Evolutionary conservation across 2,797 vertebrate genomes (phyloP).

Genomic region (Lindbergichthys nudifrons): DNA sequence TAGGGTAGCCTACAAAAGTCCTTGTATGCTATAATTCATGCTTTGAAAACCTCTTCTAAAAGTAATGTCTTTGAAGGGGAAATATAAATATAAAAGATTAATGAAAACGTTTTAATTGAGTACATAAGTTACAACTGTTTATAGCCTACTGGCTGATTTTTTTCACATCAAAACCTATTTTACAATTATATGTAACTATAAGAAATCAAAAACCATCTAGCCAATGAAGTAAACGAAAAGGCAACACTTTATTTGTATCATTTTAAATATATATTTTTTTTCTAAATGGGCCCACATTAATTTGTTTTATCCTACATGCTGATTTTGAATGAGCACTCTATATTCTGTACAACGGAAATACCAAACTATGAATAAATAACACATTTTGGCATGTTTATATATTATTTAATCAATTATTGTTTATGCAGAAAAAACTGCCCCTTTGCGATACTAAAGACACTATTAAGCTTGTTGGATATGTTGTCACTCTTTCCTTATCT

Average conservation of each 20-base stretch:
- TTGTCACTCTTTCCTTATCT: not conserved
- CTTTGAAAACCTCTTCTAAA: not conserved
- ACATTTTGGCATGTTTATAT: no score
- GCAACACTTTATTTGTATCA: no score
- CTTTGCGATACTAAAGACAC: not conserved
- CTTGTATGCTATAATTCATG: not conserved
- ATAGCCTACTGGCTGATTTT: no score
- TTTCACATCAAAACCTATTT: not conserved
- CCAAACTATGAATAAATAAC: not conserved
- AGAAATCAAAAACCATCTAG: not conserved
- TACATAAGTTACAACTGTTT: not conserved
- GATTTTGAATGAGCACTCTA: not conserved
- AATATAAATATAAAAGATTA: not conserved
- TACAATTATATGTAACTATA: not conserved
- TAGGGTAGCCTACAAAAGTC: not conserved
- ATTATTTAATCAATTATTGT: not conserved
- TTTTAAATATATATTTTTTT: not conserved
- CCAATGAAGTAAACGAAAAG: no score
- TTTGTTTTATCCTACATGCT: not conserved
- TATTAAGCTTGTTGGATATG: not conserved
- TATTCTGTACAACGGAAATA: not conserved
- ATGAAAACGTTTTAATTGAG: not conserved
- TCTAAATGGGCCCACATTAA: not conserved
- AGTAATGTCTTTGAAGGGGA: not conserved
- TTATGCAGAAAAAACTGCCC: not conserved